These are phyloP conservation scores for Tyto alba DNA, from an alignment of 2,113 vertebrate species.

Conservation along the genomic window DNA sequence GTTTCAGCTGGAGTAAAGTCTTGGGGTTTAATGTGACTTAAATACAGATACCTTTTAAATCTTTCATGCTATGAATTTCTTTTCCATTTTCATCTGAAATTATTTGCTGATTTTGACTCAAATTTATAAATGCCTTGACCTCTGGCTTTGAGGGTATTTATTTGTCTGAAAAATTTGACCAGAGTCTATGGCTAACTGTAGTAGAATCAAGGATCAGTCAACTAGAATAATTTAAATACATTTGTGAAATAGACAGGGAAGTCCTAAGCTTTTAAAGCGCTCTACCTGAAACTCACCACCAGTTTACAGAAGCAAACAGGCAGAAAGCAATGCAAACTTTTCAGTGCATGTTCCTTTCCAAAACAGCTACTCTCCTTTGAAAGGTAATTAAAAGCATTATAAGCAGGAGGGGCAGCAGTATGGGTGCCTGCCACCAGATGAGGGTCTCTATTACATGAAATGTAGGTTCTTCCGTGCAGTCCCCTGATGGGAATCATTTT, in stretches of 20 bases:
- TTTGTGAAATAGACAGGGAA: background rate
- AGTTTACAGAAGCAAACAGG: background rate
- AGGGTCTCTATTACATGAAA: background rate
- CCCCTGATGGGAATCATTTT: background rate
- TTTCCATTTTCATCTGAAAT: background rate
- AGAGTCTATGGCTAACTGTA: background rate
- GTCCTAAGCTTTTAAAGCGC: background rate
- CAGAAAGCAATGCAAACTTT: background rate
- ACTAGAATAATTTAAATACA: background rate
- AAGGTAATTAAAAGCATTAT: background rate
- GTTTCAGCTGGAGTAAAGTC: conserved; percentile 32
- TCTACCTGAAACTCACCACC: background rate
- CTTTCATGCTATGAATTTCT: background rate
- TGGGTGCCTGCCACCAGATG: background rate
- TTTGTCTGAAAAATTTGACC: background rate
- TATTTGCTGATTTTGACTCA: background rate
- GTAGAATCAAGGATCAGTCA: background rate
- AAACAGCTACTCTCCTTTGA: background rate
- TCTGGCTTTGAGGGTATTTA: background rate
- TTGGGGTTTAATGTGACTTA: background rate
- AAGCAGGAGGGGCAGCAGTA: background rate
- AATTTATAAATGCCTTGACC: background rate
- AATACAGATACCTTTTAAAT: background rate
- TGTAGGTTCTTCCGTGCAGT: background rate
- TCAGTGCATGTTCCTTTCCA: background rate